A percentile compares a stretch with the other conserved stretches of the same genome.
Evolutionary conservation across 1,140 invertebrate species (phyloP).

Genomic region (Anastrepha ludens): DNA sequence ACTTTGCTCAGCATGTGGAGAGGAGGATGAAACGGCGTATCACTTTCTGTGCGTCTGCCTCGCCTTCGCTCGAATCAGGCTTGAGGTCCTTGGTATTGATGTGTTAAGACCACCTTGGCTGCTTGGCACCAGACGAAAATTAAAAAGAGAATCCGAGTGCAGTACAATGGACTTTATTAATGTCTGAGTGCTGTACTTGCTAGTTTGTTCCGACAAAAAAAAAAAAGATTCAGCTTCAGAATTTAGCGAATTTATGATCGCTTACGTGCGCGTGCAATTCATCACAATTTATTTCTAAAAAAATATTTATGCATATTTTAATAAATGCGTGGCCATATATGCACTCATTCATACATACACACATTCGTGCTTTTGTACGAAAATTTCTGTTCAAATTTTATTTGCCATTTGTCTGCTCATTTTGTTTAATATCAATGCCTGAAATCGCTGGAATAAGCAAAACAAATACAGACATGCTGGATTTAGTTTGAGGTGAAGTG

Average conservation of each 20-base stretch:
- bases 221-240: neutral
- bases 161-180: no score
- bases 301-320: neutral
- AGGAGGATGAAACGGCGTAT: no score
- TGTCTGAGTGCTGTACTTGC: no score
- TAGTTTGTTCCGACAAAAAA: no score
- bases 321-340: neutral
- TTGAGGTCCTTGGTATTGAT: no score
- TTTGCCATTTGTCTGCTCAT: conserved; percentile 35
- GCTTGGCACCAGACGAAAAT: no score
- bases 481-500: neutral
- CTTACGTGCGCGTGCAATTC: neutral
- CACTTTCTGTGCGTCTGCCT: no score
- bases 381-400: conserved; percentile 14
- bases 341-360: neutral
- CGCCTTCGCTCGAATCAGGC: no score
- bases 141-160: no score
- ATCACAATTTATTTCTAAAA: neutral
- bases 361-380: neutral
- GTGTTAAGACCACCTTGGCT: no score
- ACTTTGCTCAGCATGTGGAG: no score
- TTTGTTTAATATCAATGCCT: conserved; percentile 14
- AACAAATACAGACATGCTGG: neutral
- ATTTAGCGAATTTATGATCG: neutral
- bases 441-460: neutral